These are phyloP conservation scores for Trachops cirrhosus DNA, from an alignment of 2,797 vertebrate genomes.

Conservation along the genomic window DNA sequence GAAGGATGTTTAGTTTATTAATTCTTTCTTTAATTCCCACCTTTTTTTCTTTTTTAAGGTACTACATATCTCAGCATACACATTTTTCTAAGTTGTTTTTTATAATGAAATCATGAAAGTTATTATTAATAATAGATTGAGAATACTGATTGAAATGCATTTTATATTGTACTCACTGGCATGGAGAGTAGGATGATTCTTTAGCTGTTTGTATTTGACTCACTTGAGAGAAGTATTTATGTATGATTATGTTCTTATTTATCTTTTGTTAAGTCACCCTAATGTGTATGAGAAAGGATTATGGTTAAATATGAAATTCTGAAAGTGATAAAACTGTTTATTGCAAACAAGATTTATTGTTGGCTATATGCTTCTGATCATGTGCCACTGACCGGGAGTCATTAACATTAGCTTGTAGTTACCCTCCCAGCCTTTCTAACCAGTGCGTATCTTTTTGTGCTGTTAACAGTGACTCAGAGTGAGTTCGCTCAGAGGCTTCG, in stretches of 20 bases:
- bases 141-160: not conserved
- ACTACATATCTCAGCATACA: not conserved
- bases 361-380: not conserved
- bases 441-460: not conserved
- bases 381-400: not conserved
- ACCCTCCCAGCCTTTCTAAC: not conserved
- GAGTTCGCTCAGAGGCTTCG: not conserved
- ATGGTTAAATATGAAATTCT: constrained; percentile 56
- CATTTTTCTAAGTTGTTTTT: not conserved
- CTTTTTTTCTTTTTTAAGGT: not conserved
- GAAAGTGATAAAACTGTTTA: constrained; percentile 48
- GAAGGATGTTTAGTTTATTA: not conserved
- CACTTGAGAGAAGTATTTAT: not conserved
- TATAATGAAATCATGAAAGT: not conserved
- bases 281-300: constrained; percentile 25
- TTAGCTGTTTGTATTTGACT: not conserved
- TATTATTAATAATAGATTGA: constrained; percentile 37
- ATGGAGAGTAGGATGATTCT: not conserved
- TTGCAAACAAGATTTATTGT: constrained; percentile 35
- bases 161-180: not conserved
- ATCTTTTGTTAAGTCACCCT: not conserved
- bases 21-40: not conserved
- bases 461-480: not conserved
- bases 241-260: not conserved
- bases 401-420: not conserved